phyloP scores from a whole-genome alignment of 2,113 vertebrate species.

The Carassius gibelio region DNA sequence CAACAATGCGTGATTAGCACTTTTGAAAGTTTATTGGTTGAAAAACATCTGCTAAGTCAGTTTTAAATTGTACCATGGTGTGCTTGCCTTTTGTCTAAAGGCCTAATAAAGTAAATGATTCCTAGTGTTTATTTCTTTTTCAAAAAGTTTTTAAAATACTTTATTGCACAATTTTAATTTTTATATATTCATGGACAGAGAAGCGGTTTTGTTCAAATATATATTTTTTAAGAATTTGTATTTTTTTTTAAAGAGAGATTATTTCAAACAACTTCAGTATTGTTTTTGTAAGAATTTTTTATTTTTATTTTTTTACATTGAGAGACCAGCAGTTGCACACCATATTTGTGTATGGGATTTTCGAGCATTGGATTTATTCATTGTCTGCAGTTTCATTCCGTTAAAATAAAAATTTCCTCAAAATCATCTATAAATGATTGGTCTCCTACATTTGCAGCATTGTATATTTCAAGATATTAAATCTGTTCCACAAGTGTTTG shows the following conservation, averaged over 20 bases:
- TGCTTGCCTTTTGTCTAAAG: neutral
- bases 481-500: neutral
- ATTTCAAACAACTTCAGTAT: neutral
- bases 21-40: slow-evolving; percentile 8
- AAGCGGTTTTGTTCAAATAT: neutral
- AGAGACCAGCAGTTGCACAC: neutral
- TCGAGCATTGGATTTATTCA: neutral
- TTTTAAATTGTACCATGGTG: neutral
- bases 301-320: neutral
- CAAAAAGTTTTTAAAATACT: neutral
- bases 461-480: slow-evolving; percentile 12
- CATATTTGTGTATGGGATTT: neutral
- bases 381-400: neutral
- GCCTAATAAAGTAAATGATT: neutral
- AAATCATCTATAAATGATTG: neutral
- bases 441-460: neutral
- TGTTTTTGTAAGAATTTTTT: neutral
- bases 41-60: neutral
- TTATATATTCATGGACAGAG: neutral
- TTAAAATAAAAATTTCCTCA: neutral
- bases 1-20: slow-evolving; percentile 1
- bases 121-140: neutral
- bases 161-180: neutral
- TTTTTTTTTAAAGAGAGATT: neutral
- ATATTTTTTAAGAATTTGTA: neutral